A percentile compares a stretch with the other conserved stretches of the same genome.
Conservation (phyloP, 1,140 invertebrate species). For the Drosophila nebulosa region DNA sequence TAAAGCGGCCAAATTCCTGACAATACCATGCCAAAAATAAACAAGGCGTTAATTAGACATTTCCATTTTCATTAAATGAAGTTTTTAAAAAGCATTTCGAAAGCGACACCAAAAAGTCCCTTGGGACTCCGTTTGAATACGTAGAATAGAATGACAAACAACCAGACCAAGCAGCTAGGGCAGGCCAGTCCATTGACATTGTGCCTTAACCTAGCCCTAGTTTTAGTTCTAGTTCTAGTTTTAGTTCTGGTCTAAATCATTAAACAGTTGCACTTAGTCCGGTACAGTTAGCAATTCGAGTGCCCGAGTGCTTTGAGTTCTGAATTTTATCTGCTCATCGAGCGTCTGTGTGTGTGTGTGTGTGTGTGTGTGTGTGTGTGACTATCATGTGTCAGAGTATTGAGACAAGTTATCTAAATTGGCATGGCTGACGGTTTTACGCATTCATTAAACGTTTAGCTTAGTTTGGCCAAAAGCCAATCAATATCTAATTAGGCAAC, state of each 20-base stretch:
- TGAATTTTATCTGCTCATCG: neutral
- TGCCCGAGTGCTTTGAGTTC: neutral
- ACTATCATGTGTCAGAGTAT: slow-evolving; percentile 30
- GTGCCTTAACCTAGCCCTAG: no score
- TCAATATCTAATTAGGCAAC: slow-evolving; percentile 71
- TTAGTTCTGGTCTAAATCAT: neutral
- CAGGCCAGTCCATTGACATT: slow-evolving; percentile 46
- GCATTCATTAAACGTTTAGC: slow-evolving; percentile 39
- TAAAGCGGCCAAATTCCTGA: neutral
- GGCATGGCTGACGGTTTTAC: slow-evolving; percentile 26
- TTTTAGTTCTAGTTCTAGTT: no score
- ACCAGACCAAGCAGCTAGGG: no score
- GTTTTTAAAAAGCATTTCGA: no score
- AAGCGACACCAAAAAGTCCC: no score
- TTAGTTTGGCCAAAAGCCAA: slow-evolving; percentile 48
- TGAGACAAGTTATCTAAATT: slow-evolving; percentile 54
- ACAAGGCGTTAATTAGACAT: slow-evolving; percentile 53
- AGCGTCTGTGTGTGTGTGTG: neutral
- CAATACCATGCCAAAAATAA: slow-evolving; percentile 58
- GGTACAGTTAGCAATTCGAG: neutral
- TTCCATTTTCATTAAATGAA: slow-evolving; percentile 17
- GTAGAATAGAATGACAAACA: slow-evolving; percentile 33
- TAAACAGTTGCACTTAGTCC: slow-evolving; percentile 19
- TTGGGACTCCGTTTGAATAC: slow-evolving; percentile 11
- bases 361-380: neutral